Evolutionary conservation across 2,113 vertebrate genomes (phyloP), one percentile per base, ranked within the genome.

Genomic region (Corythornis cristatus): DNA sequence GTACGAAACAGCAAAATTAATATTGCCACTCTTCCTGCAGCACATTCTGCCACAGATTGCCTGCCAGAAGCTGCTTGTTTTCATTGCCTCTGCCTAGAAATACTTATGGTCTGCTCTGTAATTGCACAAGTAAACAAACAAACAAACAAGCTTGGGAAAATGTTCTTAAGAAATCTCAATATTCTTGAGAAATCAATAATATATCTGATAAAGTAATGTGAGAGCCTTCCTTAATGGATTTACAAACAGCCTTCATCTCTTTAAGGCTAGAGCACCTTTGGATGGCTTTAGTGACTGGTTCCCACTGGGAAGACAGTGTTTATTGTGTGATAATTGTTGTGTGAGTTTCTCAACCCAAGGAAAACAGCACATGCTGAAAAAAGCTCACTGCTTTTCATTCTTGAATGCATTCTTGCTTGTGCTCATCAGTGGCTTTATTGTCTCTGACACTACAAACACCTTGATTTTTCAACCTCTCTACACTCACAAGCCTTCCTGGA

Each of bases 21-120:
- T 96, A 85, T 66, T 89, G 23, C 67, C 61, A 31, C 40, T 92
- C 48, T 67, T 89, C 72, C 66, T 60, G 67, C 78, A 89, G 78
- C 60, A 83, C 77, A 81, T 85, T 95, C 84, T 89, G 48, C 51
- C 51, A 56, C 43, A 85, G 93, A 82, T 88, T 79, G 86, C 83
- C 78, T 96, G 87, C 89, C 91, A 93, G 84, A 81, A 93, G n/a
- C 79, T 67, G 56, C 31, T 86, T 89, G 56, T 94, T 95, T 88
- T 95, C 82, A 83, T 29, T 85, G 28, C 45, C 29, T 68, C 48
- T 82, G 15, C 65, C 74, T 95, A 71, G 89, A 92, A 95, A 94
- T 92, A 90, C 95, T 95, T 92, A 80, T 66, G 66, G 58, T 73
- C 62, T 85, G 50, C 29, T 85, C 42, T 65, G 14, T 82, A 87